phyloP scores from a whole-genome alignment of 92 coral and sea anemone genomes.

The Micromussa lordhowensis region DNA sequence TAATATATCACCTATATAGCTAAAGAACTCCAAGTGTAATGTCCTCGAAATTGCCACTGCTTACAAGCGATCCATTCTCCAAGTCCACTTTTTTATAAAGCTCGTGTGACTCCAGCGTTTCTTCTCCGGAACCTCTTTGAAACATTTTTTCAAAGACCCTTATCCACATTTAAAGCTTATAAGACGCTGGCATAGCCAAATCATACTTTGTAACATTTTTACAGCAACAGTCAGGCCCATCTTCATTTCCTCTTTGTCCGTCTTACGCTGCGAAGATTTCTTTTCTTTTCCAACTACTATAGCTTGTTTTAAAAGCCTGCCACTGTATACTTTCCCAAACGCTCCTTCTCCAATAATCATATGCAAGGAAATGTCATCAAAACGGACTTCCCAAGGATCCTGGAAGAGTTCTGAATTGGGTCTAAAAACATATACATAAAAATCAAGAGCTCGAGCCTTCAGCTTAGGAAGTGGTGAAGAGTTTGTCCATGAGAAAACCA shows the following conservation, averaged over 20 bases:
- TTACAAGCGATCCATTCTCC: no score
- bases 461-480: no score
- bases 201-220: slow-evolving; percentile 20
- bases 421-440: not conserved
- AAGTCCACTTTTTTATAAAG: no score
- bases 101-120: no score
- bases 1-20: no score
- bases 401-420: slow-evolving; percentile 9
- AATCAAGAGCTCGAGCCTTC: no score
- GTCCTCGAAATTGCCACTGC: no score
- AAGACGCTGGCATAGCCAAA: not conserved
- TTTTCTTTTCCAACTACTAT: not conserved
- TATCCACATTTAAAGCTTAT: no score
- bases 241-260: not conserved
- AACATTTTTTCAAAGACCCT: no score
- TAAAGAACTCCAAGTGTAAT: no score
- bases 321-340: slow-evolving; percentile 22
- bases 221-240: not conserved
- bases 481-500: no score
- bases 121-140: no score
- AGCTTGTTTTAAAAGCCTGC: not conserved
- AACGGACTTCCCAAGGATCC: slow-evolving; percentile 2
- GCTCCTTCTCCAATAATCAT: slow-evolving; percentile 17
- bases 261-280: not conserved
- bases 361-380: slow-evolving; percentile 10